A percentile compares a stretch with the other conserved stretches of the same genome.
Conservation (phyloP, 2,113 vertebrate species). For the Hemiscyllium ocellatum region DNA sequence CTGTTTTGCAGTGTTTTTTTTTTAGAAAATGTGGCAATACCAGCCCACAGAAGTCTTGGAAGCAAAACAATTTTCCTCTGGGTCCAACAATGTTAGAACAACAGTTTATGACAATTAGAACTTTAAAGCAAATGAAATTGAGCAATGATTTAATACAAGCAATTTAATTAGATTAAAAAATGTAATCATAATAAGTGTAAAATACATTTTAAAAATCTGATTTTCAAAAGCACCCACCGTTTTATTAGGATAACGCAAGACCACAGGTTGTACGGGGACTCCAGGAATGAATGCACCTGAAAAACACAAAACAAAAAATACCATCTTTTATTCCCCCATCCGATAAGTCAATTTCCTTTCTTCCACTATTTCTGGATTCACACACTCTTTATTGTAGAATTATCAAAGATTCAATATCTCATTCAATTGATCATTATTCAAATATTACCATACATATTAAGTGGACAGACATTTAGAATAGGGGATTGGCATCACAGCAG, state of each 20-base stretch:
- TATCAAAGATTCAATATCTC: background rate
- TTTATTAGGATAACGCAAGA: conserved; percentile 85
- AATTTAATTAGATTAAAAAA: background rate
- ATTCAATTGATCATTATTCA: background rate
- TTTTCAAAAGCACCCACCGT: conserved; percentile 61
- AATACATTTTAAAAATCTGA: background rate
- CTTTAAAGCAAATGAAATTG: background rate
- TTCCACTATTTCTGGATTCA: background rate
- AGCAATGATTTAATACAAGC: background rate
- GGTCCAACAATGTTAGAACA: background rate
- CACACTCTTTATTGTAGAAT: background rate
- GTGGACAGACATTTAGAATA: background rate
- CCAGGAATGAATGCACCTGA: conserved; percentile 92
- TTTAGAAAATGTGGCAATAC: background rate
- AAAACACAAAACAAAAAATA: conserved; percentile 21
- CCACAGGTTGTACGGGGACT: conserved; percentile 89
- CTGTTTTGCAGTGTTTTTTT: background rate
- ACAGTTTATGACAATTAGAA: background rate
- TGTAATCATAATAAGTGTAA: background rate
- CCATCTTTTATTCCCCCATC: background rate
- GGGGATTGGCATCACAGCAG: background rate
- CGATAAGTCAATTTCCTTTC: background rate
- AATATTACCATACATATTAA: background rate
- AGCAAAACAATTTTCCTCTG: background rate
- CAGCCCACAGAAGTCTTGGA: background rate